Percentiles rank a stretch among this genome's conserved stretches.
Conservation (phyloP, 1,140 invertebrate genomes). For the Euschistus heros region DNA sequence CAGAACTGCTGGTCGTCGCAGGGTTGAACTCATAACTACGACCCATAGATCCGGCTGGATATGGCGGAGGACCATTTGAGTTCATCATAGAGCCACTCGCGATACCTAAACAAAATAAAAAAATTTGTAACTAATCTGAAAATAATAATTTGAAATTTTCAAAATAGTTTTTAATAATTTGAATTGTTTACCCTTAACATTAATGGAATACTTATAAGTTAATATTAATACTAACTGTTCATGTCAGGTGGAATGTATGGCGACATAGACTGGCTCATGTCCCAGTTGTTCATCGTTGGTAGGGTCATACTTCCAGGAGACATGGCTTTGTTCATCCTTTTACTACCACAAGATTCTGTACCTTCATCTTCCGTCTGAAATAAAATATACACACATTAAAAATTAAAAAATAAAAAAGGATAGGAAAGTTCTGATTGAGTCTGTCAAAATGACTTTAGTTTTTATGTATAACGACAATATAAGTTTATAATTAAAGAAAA, state of each 20-base stretch:
- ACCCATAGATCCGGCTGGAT: conserved; percentile 27
- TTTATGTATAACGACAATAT: no score
- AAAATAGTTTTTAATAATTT: not conserved
- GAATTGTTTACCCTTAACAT: no score
- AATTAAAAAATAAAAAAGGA: no score
- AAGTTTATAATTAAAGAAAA: no score
- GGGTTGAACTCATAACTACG: conserved; percentile 42
- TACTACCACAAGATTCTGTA: conserved; percentile 37
- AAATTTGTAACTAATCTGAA: no score
- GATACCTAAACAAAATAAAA: conserved; percentile 40
- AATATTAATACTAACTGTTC: conserved; percentile 58
- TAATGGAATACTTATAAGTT: no score
- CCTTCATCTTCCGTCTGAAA: conserved; percentile 39
- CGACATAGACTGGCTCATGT: conserved; percentile 80
- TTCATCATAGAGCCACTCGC: conserved; percentile 79
- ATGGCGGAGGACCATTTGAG: conserved; percentile 36
- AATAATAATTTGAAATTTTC: not conserved
- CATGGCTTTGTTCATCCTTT: conserved; percentile 67
- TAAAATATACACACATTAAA: not conserved
- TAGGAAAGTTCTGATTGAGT: no score
- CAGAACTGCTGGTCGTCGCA: conserved; percentile 31
- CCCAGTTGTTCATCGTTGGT: conserved; percentile 86
- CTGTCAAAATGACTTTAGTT: no score
- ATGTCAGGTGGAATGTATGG: conserved; percentile 84
- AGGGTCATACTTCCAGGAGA: conserved; percentile 89